These are phyloP conservation scores for Metellina segmentata DNA, from an alignment of 2,888 invertebrate genomes.

Conservation along the genomic window DNA sequence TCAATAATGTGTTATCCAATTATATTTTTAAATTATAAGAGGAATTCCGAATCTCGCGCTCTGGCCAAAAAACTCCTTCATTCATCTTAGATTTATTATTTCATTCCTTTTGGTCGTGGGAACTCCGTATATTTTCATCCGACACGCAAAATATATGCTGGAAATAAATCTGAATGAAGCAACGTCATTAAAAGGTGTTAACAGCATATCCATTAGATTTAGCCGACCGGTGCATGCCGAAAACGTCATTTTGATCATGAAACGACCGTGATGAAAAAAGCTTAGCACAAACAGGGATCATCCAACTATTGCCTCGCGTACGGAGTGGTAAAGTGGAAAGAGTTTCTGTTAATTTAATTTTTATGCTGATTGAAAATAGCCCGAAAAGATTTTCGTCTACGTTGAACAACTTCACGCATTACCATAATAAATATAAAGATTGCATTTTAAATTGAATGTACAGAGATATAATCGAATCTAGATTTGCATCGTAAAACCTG, in stretches of 20 bases:
- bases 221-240: not conserved
- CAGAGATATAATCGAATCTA: no score
- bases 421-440: no score
- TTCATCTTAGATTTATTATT: not conserved
- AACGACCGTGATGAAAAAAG: not conserved
- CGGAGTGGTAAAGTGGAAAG: no score
- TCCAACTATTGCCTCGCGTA: not conserved
- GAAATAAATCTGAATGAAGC: conserved; percentile 1
- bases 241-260: not conserved
- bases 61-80: not conserved
- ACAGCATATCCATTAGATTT: not conserved
- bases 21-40: not conserved
- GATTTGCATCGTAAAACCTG: no score
- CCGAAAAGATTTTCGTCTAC: no score
- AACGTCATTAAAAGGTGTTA: conserved; percentile 1
- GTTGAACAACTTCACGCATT: no score
- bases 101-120: not conserved
- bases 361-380: no score
- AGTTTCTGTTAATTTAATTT: no score
- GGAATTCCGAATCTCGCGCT: not conserved
- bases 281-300: not conserved
- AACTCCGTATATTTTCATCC: not conserved
- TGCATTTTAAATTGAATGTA: no score
- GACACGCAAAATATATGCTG: not conserved
- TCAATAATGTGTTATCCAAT: not conserved